Evolutionary conservation across 2,888 invertebrate genomes (phyloP), one percentile per base, ranked within the genome.

Genomic region (Acleris literana): DNA sequence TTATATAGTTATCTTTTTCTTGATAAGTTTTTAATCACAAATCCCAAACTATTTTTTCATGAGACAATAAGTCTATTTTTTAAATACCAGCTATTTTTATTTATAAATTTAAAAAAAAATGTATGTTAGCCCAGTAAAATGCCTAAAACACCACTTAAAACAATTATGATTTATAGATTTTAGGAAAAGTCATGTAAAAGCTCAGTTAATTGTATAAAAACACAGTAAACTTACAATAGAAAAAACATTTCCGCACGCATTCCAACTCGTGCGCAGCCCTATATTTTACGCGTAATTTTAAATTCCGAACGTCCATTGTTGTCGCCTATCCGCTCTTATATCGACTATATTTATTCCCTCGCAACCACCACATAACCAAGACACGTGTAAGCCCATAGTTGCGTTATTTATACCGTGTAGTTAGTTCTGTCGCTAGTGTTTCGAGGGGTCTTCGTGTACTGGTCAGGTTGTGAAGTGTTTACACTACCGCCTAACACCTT

Each of bases 291-390:
- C 84, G 82, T 82, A 86, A 88, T 88, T 89, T 89, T 81, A 87
- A 88, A 89, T 88, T 89, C 88, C 82, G 74, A 85, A 79, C 81
- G 76, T 76, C 87, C 84, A 87, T 88, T 88, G 87, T 88, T 82
- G 86, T 83, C 83, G 83, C 86, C 85, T 86, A 86, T 87, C 83
- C 81, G 74, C 73, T 80, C 73, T 82, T 82, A 83, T 81, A 87
- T 87, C 85, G 83, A 78, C 77, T 79, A 77, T 85, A 87, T 84
- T 85, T 86, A 87, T 86, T 80, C 81, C 76, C 73, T 69, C 74
- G 73, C 74, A 68, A 61, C 70, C 18, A 74, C 85, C 82, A 83
- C 44, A 68, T 22, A 75, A 70, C 60, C 18, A 53, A 71, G 76
- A 74, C 57, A 63, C 63, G 58, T 67, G 63, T 67, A 55, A 63